Conservation (phyloP, 2,113 vertebrate species). For the Megaceryle torquata region DNA sequence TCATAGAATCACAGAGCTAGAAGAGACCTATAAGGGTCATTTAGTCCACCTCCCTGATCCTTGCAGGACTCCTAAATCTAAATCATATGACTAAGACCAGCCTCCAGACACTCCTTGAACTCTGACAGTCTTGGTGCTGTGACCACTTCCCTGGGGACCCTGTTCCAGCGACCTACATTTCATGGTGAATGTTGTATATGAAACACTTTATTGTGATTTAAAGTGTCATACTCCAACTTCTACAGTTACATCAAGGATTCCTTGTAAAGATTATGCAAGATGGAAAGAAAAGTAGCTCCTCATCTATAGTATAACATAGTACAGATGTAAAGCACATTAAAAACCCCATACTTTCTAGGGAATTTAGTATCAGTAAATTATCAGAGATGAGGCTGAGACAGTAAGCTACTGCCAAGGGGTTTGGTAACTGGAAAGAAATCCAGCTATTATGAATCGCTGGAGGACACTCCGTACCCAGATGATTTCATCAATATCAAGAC, state of each 20-base stretch:
- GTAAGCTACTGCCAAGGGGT: not conserved
- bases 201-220: not conserved
- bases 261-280: not conserved
- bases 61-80: fast-evolving
- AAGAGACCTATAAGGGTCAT: not conserved
- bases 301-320: not conserved
- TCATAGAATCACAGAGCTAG: not conserved
- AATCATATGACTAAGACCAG: not conserved
- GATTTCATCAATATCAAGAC: not conserved
- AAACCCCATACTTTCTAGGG: not conserved
- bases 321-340: not conserved
- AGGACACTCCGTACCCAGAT: not conserved
- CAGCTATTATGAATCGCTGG: not conserved
- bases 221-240: not conserved
- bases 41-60: not conserved
- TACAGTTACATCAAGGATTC: not conserved
- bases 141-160: not conserved
- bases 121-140: not conserved
- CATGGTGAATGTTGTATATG: not conserved
- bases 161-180: not conserved
- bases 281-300: not conserved
- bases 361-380: not conserved
- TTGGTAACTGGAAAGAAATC: not conserved
- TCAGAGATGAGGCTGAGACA: not conserved
- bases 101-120: fast-evolving